Conservation (phyloP, 2,888 invertebrate species). For the Eilema griseolum region DNA sequence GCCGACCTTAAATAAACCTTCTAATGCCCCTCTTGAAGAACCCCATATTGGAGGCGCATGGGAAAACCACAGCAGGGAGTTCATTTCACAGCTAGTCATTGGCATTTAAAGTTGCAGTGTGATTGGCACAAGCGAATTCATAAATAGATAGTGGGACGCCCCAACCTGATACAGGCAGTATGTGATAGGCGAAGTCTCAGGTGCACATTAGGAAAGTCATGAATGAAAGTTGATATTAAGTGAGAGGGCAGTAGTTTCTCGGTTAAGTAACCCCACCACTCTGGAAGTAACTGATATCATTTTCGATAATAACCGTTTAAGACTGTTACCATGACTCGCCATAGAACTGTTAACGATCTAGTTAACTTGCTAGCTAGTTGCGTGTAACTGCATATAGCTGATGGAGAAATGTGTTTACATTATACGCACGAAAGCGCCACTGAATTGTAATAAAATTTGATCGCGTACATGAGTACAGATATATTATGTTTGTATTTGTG, state of each 20-base stretch:
- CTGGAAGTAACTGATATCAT: neutral
- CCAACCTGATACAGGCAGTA: too few relatives aligned
- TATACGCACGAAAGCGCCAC: slow-evolving; percentile 37
- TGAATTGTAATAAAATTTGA: slow-evolving; percentile 36
- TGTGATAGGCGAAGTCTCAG: neutral
- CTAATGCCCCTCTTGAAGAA: too few relatives aligned
- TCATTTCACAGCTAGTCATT: too few relatives aligned
- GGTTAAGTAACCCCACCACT: neutral
- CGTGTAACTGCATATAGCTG: slow-evolving; percentile 18
- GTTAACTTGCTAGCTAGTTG: slow-evolving; percentile 29
- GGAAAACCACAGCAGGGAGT: too few relatives aligned
- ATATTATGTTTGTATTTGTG: slow-evolving; percentile 16
- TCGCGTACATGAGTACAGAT: slow-evolving; percentile 23
- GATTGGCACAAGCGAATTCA: too few relatives aligned
- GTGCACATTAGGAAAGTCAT: neutral
- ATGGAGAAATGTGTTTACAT: slow-evolving; percentile 48
- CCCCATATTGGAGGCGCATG: too few relatives aligned
- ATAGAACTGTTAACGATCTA: slow-evolving; percentile 9
- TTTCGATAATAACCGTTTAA: neutral
- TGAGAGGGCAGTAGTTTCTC: neutral
- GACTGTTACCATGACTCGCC: neutral
- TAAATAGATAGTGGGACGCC: too few relatives aligned
- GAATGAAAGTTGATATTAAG: neutral
- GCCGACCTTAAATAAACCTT: too few relatives aligned
- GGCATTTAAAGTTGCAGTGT: too few relatives aligned